Percentiles rank a stretch among this genome's conserved stretches.
Conservation (phyloP, 92 coral and sea anemone species). For the Virgularia gustaviana region DNA sequence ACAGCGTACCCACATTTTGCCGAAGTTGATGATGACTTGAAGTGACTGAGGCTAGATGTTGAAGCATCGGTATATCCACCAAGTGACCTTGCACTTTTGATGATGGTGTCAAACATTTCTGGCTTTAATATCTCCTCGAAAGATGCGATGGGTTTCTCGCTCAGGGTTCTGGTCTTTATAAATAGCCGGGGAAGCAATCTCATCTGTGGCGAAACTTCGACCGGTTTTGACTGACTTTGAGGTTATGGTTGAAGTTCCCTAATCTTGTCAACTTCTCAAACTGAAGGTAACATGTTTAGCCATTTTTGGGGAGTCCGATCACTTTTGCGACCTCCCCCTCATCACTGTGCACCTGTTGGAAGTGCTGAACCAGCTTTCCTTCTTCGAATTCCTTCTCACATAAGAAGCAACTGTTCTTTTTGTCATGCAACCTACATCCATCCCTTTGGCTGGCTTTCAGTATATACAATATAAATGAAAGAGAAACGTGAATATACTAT, state of each 20-base stretch:
- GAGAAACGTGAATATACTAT: too few species aligned
- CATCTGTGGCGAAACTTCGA: background rate
- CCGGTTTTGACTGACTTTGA: background rate
- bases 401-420: background rate
- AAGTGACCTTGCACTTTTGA: background rate
- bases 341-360: background rate
- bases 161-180: background rate
- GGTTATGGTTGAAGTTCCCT: constrained; percentile 3
- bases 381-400: background rate
- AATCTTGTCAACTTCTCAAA: background rate
- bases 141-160: background rate
- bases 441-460: background rate
- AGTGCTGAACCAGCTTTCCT: too few species aligned
- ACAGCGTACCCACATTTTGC: too few species aligned
- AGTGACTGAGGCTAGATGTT: background rate
- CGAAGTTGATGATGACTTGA: background rate
- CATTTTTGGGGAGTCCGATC: background rate
- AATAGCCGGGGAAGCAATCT: background rate
- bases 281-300: background rate
- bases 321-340: background rate
- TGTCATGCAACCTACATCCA: background rate
- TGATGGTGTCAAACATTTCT: background rate
- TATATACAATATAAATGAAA: too few species aligned
- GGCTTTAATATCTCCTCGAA: background rate
- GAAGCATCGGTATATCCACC: background rate